Percentiles rank a stretch among this genome's conserved stretches.
phyloP scores from a whole-genome alignment of 35 echinoderm and acorn worm genomes.

The Stichopus chloronotus region DNA sequence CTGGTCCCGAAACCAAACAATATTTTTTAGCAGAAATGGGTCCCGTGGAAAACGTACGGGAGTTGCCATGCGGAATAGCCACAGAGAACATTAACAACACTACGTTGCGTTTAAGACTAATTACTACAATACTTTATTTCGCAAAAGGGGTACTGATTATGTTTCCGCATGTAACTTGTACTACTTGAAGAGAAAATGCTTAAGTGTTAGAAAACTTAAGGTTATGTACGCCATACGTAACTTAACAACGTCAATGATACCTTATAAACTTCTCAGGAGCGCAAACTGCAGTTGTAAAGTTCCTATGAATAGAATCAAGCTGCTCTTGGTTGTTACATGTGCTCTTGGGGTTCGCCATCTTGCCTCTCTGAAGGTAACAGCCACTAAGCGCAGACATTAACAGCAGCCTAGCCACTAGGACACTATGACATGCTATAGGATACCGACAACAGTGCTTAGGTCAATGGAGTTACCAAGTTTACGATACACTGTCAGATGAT shows the following conservation, averaged over 20 bases:
- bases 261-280: slow-evolving; percentile 30
- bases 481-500: too few relatives aligned
- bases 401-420: too few relatives aligned
- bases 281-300: neutral
- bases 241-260: neutral
- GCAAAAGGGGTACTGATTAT: neutral
- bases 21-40: too few relatives aligned
- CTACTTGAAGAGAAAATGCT: neutral
- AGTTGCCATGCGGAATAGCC: neutral
- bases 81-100: neutral
- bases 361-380: neutral
- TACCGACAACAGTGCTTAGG: too few relatives aligned
- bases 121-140: neutral
- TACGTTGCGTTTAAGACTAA: neutral
- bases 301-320: neutral
- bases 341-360: slow-evolving; percentile 4
- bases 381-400: neutral
- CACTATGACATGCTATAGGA: too few relatives aligned
- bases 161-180: neutral
- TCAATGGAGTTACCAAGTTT: too few relatives aligned
- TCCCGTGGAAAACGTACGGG: too few relatives aligned
- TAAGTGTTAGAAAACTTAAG: neutral
- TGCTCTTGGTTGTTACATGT: neutral
- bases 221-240: neutral
- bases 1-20: too few relatives aligned